Base-by-base conservation (phyloP, 2,888 invertebrate genomes). In the Pollenia angustigena region DNA sequence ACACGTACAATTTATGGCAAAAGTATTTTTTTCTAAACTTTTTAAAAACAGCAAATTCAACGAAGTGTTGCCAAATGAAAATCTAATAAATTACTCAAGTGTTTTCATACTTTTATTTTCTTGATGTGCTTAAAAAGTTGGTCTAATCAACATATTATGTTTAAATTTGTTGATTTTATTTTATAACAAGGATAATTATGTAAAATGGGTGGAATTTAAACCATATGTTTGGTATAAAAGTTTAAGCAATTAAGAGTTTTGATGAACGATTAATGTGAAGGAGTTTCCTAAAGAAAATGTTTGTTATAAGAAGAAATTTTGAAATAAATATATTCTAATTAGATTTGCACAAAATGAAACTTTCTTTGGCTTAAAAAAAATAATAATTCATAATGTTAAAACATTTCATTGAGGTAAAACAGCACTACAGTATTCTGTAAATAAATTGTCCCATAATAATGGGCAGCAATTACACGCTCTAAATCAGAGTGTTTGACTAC, bases 31-130 rank as follows among this genome's bases (percentile, higher is more conserved):
- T 8, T 8, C 7, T 23, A 9, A n/a, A 64, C 23, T 32, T 46
- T 1, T 16, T 10, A 7, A 10, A 11, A 54, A 2, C 0, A 66
- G 11, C 4, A 62, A 44, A 66, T 54, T 11, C 42, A 32, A 23
- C 42, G 4, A 40, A 52, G 50, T 62, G 40, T 64, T 64, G 42
- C n/a, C 44, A 23, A 46, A 66, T 66, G 54, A 76, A 14, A 66
- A 66, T 54, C 32, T 64, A 66, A 76, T 76, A 66, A 62, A 62
- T 62, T 16, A 10, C 62, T 10, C 12, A 66, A 32, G 32, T 32
- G 32, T 32, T 32, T 32, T 6, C 32, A 32, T 68, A n/a, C 12
- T n/a, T 40, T 52, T 40, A 4, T 16, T 44, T 62, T 42, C 12
- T 18, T 60, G 42, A 40, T 7, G 40, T 40, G 60, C 4, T 60